phyloP scores from a whole-genome alignment of 23 tunicate species.

The Oikopleura vanhoeffeni region DNA sequence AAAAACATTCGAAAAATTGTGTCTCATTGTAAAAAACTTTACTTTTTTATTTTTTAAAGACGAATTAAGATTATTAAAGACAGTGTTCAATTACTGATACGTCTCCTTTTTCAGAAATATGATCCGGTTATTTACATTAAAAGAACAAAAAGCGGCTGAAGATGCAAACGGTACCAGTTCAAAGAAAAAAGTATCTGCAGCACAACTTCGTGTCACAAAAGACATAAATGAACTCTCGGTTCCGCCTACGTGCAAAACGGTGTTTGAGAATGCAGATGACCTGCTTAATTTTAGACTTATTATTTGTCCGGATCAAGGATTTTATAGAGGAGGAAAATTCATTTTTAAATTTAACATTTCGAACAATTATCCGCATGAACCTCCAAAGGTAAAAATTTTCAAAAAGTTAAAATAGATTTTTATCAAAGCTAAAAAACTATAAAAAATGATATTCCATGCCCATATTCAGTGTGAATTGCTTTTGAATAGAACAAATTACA shows the following conservation, averaged over 20 bases:
- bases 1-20: too few relatives aligned
- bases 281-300: slow-evolving; percentile 50
- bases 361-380: slow-evolving; percentile 68
- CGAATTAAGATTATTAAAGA: too few relatives aligned
- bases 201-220: slow-evolving; percentile 66
- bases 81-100: too few relatives aligned
- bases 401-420: too few relatives aligned
- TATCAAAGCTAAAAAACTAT: too few relatives aligned
- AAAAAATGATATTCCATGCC: too few relatives aligned
- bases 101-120: slow-evolving; percentile 19
- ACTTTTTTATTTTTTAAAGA: background rate
- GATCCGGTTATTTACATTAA: slow-evolving; percentile 62
- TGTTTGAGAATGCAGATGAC: slow-evolving; percentile 71
- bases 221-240: slow-evolving; percentile 68
- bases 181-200: slow-evolving; percentile 66
- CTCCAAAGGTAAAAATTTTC: slow-evolving; percentile 44
- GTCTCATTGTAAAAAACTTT: too few relatives aligned
- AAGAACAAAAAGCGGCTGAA: slow-evolving; percentile 71
- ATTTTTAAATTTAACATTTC: slow-evolving; percentile 54
- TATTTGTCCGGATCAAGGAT: slow-evolving; percentile 75
- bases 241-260: slow-evolving; percentile 62
- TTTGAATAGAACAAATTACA: too few relatives aligned
- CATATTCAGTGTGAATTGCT: too few relatives aligned
- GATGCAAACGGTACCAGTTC: slow-evolving; percentile 24
- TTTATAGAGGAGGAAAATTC: slow-evolving; percentile 72